Conservation (phyloP, 2,888 invertebrate species). For the Phengaris arion region DNA sequence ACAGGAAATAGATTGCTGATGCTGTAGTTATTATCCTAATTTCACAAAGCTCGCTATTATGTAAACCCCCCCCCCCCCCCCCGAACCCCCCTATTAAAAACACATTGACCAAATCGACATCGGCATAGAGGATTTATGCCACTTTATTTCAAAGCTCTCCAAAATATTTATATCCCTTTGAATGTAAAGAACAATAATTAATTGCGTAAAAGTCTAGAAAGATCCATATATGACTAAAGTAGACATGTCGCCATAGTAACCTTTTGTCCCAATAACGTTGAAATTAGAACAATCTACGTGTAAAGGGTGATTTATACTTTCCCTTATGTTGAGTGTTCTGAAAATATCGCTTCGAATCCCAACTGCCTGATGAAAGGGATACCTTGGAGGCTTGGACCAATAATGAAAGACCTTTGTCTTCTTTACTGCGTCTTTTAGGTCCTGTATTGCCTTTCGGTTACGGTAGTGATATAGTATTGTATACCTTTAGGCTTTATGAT, state of each 20-base stretch:
- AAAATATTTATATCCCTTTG: not conserved
- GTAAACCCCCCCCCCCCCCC: too few species aligned
- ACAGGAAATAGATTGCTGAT: too few species aligned
- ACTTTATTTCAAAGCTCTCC: not conserved
- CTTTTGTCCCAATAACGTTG: conserved; percentile 16
- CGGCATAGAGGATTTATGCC: not conserved
- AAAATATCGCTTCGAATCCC: not conserved
- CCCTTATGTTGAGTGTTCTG: not conserved
- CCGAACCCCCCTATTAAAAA: not conserved
- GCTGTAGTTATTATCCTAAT: too few species aligned
- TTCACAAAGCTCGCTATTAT: too few species aligned
- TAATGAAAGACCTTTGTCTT: conserved; percentile 16
- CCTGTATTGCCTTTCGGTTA: not conserved
- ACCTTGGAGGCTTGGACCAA: conserved; percentile 18
- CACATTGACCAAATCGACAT: not conserved
- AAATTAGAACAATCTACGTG: conserved; percentile 8
- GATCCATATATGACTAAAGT: not conserved
- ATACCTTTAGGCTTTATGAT: conserved; percentile 1
- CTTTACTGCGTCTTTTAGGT: not conserved
- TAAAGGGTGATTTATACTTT: not conserved
- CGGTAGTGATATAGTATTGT: conserved; percentile 5
- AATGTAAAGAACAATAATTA: not conserved
- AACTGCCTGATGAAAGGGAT: conserved; percentile 20
- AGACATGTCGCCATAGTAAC: not conserved
- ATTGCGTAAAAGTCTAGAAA: not conserved